These are phyloP conservation scores for Malurus elegans DNA, from an alignment of 2,113 vertebrate genomes.

Conservation along the genomic window DNA sequence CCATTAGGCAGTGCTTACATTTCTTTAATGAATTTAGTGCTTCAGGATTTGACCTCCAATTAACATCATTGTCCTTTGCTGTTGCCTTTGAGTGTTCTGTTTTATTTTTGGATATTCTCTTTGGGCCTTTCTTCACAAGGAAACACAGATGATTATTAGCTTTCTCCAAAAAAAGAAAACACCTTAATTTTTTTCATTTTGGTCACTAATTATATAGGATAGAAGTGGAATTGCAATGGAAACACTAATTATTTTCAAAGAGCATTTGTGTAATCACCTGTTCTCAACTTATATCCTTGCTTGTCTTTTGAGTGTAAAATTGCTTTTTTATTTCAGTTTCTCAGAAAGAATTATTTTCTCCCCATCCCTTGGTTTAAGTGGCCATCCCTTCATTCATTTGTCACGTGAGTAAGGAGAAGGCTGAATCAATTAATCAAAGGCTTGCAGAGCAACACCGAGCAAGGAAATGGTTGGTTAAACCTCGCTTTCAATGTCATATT, in stretches of 20 bases:
- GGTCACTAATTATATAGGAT: background rate
- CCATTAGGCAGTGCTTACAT: background rate
- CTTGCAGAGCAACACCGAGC: background rate
- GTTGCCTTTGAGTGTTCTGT: background rate
- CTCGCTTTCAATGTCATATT: background rate
- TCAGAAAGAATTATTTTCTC: background rate
- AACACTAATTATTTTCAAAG: background rate
- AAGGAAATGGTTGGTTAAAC: background rate
- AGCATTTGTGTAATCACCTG: background rate
- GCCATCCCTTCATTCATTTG: background rate
- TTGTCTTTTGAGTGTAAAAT: background rate
- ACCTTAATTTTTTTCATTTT: background rate
- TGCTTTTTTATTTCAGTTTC: background rate
- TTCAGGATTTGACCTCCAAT: slow-evolving; percentile 50
- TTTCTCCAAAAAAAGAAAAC: background rate
- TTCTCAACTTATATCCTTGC: background rate
- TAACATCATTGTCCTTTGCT: slow-evolving; percentile 40
- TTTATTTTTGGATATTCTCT: slow-evolving; percentile 37
- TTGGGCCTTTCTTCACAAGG: background rate
- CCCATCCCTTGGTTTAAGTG: background rate
- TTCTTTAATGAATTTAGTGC: slow-evolving; percentile 4
- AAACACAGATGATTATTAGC: background rate
- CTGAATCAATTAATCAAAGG: slow-evolving; percentile 29
- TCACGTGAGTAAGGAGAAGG: background rate
- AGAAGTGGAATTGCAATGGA: background rate